phyloP scores from a whole-genome alignment of 2,113 vertebrate species.

The Bucco capensis region DNA sequence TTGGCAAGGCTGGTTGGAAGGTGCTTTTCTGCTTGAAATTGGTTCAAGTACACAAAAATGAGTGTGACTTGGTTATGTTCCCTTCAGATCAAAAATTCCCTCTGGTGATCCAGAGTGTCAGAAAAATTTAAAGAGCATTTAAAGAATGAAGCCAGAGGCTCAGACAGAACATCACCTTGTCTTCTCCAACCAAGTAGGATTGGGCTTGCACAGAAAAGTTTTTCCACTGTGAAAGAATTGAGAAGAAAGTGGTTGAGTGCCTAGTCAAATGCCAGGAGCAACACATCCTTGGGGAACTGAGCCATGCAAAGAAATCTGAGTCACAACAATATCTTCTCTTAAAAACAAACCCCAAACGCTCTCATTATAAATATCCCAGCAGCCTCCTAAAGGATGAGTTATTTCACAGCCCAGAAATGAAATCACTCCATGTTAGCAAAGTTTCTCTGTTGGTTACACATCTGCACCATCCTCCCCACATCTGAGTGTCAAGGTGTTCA shows the following conservation, averaged over 20 bases:
- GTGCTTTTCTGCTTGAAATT: not conserved
- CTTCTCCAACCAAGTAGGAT: not conserved
- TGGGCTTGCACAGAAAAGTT: not conserved
- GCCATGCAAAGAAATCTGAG: not conserved
- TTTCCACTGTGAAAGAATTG: not conserved
- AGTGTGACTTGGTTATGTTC: rapidly evolving
- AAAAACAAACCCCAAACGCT: not conserved
- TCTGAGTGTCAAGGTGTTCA: rapidly evolving
- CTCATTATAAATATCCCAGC: not conserved
- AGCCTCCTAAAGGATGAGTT: not conserved
- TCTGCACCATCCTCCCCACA: not conserved
- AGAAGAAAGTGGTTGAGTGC: not conserved
- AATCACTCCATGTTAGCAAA: not conserved
- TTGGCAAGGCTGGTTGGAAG: not conserved
- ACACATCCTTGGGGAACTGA: rapidly evolving
- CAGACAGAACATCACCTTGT: not conserved
- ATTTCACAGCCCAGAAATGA: not conserved
- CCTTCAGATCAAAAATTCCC: not conserved
- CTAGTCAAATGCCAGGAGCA: not conserved
- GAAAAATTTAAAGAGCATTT: not conserved
- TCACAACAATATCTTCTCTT: not conserved
- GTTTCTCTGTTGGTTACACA: not conserved
- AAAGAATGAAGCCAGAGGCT: not conserved
- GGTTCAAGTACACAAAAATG: not conserved
- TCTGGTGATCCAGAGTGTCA: not conserved